phyloP scores from a whole-genome alignment of 2,888 invertebrate genomes.

The Drosophila anceps region DNA sequence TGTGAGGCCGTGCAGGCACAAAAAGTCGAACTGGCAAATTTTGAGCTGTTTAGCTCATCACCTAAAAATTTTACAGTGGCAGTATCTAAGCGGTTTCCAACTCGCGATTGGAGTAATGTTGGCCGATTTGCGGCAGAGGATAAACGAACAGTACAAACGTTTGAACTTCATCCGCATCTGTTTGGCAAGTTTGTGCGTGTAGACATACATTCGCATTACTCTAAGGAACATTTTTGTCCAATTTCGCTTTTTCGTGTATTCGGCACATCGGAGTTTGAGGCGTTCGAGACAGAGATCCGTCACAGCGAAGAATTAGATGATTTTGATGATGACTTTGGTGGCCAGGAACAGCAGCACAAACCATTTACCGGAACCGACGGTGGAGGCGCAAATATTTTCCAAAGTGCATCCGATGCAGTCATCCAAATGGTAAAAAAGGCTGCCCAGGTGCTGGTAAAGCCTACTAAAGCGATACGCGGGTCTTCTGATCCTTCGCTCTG shows the following conservation, averaged over 20 bases:
- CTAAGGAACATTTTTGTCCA: conserved; percentile 98
- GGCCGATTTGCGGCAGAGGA: conserved; percentile 95
- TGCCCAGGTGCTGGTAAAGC: conserved; percentile 92
- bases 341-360: conserved; percentile 60
- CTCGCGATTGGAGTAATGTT: conserved; percentile 95
- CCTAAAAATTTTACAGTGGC: conserved; percentile 96
- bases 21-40: conserved; percentile 97
- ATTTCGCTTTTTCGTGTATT: conserved; percentile 97
- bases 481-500: conserved; percentile 85
- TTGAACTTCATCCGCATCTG: conserved; percentile 91
- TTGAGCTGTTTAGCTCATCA: conserved; percentile 98
- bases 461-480: conserved; percentile 82
- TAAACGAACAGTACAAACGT: conserved; percentile 94
- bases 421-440: conserved; percentile 97
- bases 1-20: conserved; percentile 99
- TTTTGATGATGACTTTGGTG: conserved; percentile 87
- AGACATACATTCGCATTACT: conserved; percentile 97
- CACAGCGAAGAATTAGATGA: conserved; percentile 89
- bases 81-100: conserved; percentile 95
- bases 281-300: conserved; percentile 92
- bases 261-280: conserved; percentile 97
- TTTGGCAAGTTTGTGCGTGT: conserved; percentile 96
- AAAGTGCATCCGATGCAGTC: conserved; percentile 95
- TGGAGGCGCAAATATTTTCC: conserved; percentile 90
- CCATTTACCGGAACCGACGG: conserved; percentile 84